Base-by-base conservation (phyloP, 2,113 vertebrate species). In the Cebidichthys violaceus region DNA sequence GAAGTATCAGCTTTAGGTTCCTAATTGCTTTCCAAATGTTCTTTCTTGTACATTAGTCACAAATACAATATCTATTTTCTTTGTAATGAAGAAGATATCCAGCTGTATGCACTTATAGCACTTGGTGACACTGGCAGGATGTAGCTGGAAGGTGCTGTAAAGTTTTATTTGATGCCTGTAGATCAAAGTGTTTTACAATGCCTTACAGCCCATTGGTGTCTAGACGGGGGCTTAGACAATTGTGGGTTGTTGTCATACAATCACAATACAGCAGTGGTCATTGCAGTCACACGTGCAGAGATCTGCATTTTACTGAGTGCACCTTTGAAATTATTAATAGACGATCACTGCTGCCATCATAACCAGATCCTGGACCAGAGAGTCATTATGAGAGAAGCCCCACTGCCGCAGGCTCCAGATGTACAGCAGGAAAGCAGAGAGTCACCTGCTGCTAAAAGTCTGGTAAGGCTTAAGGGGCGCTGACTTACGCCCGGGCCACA, bases 401-500 rank as follows among this genome's bases (percentile, higher is more conserved):
- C 6, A 18, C 50, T 74, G 73, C 45, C 79, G 70, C 24, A 13
- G 50, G 31, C 43, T 77, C 50, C 77, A 83, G 77, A 79, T 59
- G 84, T 69, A 78, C 69, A 81, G 54, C 66, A 62, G 73, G 45
- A 72, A 57, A 71, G 31, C 65, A 79, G 80, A 79, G 69, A 31
- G 43, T 68, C 61, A 70, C 81, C 80, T 84, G 77, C 83, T 86
- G 86, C 60, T 73, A 45, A 54, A 70, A 47, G 33, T 39, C 67
- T 68, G 20, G 14, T 85, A 18, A 68, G 22, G 55, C 50, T 47
- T 74, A 33, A 74, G 47, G 76, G 55, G 76, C 55, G 70, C 6
- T 77, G 71, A 65, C 54, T 79, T 77, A 77, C 2, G 6, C 18
- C 47, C 2, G 6, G 18, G 18, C 9, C 39, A 41, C 37, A 41